phyloP scores from a whole-genome alignment of 2,888 invertebrate genomes.

The Malthinus seriepunctatus region DNA sequence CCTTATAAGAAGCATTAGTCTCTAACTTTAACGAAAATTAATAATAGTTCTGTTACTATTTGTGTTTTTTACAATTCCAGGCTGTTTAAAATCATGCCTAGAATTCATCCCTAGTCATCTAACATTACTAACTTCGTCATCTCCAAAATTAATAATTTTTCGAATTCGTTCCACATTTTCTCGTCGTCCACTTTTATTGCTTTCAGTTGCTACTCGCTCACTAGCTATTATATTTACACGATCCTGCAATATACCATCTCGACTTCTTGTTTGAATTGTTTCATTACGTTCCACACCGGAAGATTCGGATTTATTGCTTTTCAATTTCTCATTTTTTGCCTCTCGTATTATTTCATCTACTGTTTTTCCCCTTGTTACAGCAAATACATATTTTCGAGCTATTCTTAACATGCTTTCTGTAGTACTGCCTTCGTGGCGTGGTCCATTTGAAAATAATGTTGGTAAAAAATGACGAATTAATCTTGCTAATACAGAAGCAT shows the following conservation, averaged over 20 bases:
- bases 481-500: constrained; percentile 69
- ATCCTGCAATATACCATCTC: constrained; percentile 30
- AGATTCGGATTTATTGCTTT: constrained; percentile 56
- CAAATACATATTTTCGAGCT: constrained; percentile 66
- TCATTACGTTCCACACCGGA: constrained; percentile 54
- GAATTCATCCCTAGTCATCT: constrained; percentile 34
- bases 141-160: constrained; percentile 49
- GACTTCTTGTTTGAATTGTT: constrained; percentile 21
- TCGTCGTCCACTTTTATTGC: constrained; percentile 8
- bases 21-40: constrained; percentile 21
- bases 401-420: constrained; percentile 75
- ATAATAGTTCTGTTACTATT: constrained; percentile 14
- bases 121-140: constrained; percentile 26
- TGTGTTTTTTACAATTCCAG: constrained; percentile 13
- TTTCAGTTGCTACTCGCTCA: background rate
- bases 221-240: constrained; percentile 27
- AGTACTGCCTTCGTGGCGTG: constrained; percentile 63
- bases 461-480: constrained; percentile 68
- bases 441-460: constrained; percentile 55
- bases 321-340: constrained; percentile 43
- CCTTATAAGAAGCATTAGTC: too few relatives aligned
- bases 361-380: constrained; percentile 66
- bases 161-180: constrained; percentile 45
- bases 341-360: constrained; percentile 65
- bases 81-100: constrained; percentile 7